phyloP scores from a whole-genome alignment of 2,888 invertebrate genomes.

The Meiosimyza platycephala region DNA sequence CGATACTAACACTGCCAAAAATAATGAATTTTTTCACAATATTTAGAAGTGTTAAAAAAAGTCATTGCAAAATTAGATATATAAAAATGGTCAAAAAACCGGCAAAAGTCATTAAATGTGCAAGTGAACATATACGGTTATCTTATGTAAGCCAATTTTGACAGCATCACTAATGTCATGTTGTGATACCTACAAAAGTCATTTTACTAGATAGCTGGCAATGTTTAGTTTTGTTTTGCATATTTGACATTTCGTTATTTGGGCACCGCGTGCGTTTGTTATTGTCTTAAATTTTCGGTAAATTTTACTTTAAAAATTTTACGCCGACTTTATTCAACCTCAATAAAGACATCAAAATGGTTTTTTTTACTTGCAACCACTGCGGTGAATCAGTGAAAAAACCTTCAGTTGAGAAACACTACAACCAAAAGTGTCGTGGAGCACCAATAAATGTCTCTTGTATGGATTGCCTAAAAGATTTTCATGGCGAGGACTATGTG shows the following conservation, averaged over 20 bases:
- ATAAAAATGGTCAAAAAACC: too few species aligned
- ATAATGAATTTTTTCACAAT: too few species aligned
- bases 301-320: not conserved
- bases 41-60: too few species aligned
- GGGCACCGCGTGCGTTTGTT: constrained; percentile 44
- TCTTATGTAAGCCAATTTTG: too few species aligned
- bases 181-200: too few species aligned
- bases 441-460: constrained; percentile 82
- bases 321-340: not conserved
- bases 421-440: constrained; percentile 76
- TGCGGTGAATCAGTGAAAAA: constrained; percentile 94
- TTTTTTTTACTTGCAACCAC: constrained; percentile 91
- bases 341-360: constrained; percentile 73
- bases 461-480: constrained; percentile 94
- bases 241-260: not conserved
- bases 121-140: too few species aligned
- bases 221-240: not conserved
- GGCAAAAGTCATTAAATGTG: too few species aligned
- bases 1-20: too few species aligned
- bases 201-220: not conserved
- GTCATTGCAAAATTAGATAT: too few species aligned
- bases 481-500: constrained; percentile 80
- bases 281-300: constrained; percentile 12
- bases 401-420: constrained; percentile 91
- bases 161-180: too few species aligned